Evolutionary conservation across 2,888 invertebrate species (phyloP).

Genomic region (Philhelius pedissequus): DNA sequence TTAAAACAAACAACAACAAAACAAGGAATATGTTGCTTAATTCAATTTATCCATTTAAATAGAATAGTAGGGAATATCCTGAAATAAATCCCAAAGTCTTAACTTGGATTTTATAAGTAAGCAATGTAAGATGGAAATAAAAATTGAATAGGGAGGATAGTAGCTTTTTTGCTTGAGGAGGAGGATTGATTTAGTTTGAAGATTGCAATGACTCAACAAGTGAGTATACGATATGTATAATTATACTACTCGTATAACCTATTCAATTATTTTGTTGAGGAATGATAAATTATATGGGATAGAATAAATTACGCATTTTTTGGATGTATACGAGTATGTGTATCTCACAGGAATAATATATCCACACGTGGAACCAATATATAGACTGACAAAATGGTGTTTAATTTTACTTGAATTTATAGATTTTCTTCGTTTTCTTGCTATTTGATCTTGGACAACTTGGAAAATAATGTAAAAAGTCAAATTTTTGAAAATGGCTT

Average conservation of each 20-base stretch:
- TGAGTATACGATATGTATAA: background rate
- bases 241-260: background rate
- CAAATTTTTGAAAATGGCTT: no score
- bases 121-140: background rate
- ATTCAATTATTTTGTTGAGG: background rate
- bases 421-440: no score
- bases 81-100: background rate
- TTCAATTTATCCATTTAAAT: slow-evolving; percentile 17
- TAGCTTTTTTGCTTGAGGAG: no score
- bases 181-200: background rate
- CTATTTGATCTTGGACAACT: no score
- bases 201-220: background rate
- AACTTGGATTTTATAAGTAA: background rate
- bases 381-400: background rate
- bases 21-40: background rate
- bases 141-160: background rate
- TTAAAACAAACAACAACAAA: background rate
- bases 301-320: background rate
- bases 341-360: background rate
- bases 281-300: background rate
- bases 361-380: background rate
- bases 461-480: no score
- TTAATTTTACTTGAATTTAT: no score
- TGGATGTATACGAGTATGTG: background rate
- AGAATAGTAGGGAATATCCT: background rate